These are phyloP conservation scores for Pseudotriccus pelzelni DNA, from an alignment of 2,797 vertebrate genomes.

Conservation along the genomic window DNA sequence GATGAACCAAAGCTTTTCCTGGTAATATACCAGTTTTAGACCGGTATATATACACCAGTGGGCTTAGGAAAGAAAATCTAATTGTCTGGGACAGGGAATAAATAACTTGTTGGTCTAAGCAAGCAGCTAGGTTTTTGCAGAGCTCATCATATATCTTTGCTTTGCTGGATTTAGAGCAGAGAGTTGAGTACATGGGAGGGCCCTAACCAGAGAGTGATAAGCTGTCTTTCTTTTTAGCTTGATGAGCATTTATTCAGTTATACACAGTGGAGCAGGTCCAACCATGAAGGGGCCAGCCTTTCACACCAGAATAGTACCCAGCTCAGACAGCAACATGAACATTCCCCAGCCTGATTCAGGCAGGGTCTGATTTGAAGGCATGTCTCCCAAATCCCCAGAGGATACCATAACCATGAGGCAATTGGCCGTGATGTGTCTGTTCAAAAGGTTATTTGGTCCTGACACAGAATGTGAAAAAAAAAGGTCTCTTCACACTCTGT, in stretches of 20 bases:
- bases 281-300: neutral
- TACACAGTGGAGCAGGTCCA: neutral
- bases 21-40: neutral
- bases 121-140: neutral
- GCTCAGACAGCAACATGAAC: neutral
- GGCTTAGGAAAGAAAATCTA: neutral
- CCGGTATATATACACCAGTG: neutral
- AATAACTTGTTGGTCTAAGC: slow-evolving; percentile 3
- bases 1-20: neutral
- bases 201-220: neutral
- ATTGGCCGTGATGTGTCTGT: neutral
- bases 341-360: neutral
- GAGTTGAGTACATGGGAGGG: neutral
- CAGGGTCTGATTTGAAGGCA: neutral
- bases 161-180: slow-evolving; percentile 11
- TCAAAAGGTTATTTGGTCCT: neutral
- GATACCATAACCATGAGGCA: neutral
- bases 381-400: neutral
- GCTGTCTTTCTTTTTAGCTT: slow-evolving; percentile 33
- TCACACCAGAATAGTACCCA: slow-evolving; percentile 9
- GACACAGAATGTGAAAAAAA: neutral
- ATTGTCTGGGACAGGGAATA: slow-evolving; percentile 2
- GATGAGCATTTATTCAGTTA: slow-evolving; percentile 12
- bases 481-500: neutral
- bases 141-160: neutral